Evolutionary conservation across 1,140 invertebrate species (phyloP), one percentile per base, ranked within the genome.

Genomic region (Drosophila nikananu): DNA sequence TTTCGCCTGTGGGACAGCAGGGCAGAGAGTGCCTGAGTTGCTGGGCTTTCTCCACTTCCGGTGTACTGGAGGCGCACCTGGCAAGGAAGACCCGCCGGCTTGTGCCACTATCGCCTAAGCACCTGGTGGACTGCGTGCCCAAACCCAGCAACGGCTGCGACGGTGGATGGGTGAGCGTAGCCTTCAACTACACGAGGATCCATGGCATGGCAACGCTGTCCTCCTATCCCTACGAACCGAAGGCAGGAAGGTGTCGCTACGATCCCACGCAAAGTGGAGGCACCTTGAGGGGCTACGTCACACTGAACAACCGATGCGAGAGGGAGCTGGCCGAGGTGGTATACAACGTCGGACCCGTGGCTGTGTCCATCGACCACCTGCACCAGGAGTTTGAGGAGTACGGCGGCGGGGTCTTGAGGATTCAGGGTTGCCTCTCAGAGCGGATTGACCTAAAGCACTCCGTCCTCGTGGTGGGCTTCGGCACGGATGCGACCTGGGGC

Each of bases 21-120:
- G 97, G 73, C 1, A 25, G 7, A 82, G 25, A 54, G 3, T 99
- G 98, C 94, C 97, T 97, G 39, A 97, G 97, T 2, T 99, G 98
- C 94, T 99, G 98, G 98, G 95, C 97, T 68, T 99, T 99, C 94
- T 97, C 97, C 73, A 93, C 96, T 3, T 98, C 98, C 77, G 99
- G 96, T 2, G 94, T 96, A 1, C 91, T 97, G 44, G 97, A 97
- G 93, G 96, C 96, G 15, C 96, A 97, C 82, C 92, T 95, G 65
- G 95, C 94, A 60, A 93, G 95, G 30, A 94, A 95, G 57, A 94
- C 93, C 37, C 94, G 94, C 35, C 93, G 94, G 49, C 93, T 99
- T 3, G 94, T 97, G 1, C 96, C 96, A 3, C 94, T 99, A 0
- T 97, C 97, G 70, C 97, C 98, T 93, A 97, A 99, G 93, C 98